These are phyloP conservation scores for Xiphydria camelus DNA, from an alignment of 2,888 invertebrate species.

Conservation along the genomic window DNA sequence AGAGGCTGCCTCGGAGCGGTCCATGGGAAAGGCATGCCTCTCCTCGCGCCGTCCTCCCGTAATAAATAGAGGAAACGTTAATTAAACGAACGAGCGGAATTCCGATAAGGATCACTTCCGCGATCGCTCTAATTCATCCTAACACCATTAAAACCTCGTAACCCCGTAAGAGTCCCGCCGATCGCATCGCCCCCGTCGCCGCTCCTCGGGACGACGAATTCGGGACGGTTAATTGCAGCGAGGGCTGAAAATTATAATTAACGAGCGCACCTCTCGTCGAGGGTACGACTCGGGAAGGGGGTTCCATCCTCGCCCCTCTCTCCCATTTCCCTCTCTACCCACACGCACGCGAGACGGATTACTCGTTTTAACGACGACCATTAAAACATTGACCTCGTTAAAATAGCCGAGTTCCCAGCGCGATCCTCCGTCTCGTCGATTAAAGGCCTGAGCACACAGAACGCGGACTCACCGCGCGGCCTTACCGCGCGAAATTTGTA, in stretches of 20 bases:
- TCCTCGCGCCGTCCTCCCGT: no score
- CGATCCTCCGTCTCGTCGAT: constrained; percentile 17
- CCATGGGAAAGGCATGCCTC: no score
- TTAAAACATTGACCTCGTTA: constrained; percentile 28
- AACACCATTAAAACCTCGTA: background rate
- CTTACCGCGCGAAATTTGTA: no score
- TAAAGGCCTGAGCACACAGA: no score
- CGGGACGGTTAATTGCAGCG: constrained; percentile 5
- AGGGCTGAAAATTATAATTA: constrained; percentile 32
- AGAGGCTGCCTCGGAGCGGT: no score
- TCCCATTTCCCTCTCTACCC: no score
- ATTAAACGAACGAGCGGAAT: background rate
- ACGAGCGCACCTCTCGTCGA: constrained; percentile 25
- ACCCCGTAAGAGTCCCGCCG: background rate
- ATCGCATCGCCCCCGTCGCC: background rate
- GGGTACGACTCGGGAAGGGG: no score
- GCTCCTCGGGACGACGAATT: background rate
- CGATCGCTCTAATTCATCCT: background rate
- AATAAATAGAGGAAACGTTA: background rate
- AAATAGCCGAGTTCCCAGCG: no score
- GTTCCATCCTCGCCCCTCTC: no score
- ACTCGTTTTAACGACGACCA: constrained; percentile 26
- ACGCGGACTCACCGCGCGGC: no score
- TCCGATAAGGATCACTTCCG: background rate
- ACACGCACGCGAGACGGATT: background rate